These are phyloP conservation scores for Epistrophella euchroma DNA, from an alignment of 2,888 invertebrate species.

Conservation along the genomic window DNA sequence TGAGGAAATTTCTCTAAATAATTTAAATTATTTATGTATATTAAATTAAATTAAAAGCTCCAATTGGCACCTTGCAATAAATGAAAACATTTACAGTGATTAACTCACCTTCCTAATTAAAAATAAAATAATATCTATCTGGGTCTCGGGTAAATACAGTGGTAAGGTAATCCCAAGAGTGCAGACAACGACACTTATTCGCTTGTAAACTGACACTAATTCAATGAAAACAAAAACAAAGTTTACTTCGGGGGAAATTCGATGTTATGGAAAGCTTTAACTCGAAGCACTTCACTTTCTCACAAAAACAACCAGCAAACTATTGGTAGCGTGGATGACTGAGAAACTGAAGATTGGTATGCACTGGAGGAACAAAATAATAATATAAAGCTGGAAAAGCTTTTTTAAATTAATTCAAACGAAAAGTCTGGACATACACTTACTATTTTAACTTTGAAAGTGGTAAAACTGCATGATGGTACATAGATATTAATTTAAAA, in stretches of 20 bases:
- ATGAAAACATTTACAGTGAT: background rate
- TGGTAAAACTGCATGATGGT: too few species aligned
- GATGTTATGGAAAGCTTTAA: conserved; percentile 31
- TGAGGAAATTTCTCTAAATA: background rate
- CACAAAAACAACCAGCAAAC: background rate
- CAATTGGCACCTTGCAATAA: background rate
- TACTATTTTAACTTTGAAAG: background rate
- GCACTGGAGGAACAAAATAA: background rate
- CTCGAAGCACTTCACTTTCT: conserved; percentile 38
- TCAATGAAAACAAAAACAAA: conserved; percentile 29
- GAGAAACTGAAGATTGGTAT: background rate
- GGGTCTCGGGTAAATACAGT: background rate
- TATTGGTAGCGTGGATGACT: background rate
- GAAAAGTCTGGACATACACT: background rate
- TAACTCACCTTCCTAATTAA: background rate
- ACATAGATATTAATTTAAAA: too few species aligned
- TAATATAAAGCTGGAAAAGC: background rate
- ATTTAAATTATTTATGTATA: too few species aligned
- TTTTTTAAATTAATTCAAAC: background rate
- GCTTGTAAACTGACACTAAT: conserved; percentile 48
- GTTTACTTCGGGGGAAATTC: conserved; percentile 41
- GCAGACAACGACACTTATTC: background rate
- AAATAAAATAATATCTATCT: background rate
- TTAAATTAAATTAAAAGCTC: too few species aligned
- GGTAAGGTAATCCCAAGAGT: background rate